phyloP scores from a whole-genome alignment of 2,113 vertebrate genomes.

The Piprites chloris region DNA sequence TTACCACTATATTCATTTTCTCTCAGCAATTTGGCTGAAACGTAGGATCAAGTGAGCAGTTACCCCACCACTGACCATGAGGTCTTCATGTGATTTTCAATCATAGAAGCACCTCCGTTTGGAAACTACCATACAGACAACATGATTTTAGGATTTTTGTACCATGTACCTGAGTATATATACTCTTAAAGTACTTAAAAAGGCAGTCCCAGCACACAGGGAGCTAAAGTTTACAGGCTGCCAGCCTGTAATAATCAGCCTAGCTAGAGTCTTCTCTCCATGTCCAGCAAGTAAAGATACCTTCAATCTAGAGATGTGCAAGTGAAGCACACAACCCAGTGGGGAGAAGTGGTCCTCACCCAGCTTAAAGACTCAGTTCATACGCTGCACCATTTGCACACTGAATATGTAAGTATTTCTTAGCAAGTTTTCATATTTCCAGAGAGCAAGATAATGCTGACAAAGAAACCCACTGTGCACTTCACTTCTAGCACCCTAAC shows the following conservation, averaged over 20 bases:
- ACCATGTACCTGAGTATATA: rapidly evolving
- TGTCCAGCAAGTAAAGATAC: not conserved
- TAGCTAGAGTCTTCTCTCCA: not conserved
- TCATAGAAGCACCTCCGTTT: not conserved
- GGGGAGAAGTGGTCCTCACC: not conserved
- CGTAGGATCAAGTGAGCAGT: not conserved
- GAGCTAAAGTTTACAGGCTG: not conserved
- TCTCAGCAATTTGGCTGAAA: not conserved
- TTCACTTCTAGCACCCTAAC: not conserved
- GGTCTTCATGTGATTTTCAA: not conserved
- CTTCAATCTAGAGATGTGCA: not conserved
- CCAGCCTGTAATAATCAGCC: not conserved
- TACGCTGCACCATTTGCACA: not conserved
- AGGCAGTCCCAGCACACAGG: not conserved
- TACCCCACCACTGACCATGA: rapidly evolving
- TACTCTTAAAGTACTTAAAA: not conserved
- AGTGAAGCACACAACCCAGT: not conserved
- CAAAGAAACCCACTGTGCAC: not conserved
- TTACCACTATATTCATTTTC: not conserved
- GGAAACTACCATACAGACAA: not conserved
- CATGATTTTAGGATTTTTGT: not conserved
- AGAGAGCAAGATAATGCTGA: not conserved
- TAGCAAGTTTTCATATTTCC: not conserved
- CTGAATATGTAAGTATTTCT: not conserved
- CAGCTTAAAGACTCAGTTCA: not conserved